Conservation (phyloP, 2,888 invertebrate species). For the Cartodere bifasciata region DNA sequence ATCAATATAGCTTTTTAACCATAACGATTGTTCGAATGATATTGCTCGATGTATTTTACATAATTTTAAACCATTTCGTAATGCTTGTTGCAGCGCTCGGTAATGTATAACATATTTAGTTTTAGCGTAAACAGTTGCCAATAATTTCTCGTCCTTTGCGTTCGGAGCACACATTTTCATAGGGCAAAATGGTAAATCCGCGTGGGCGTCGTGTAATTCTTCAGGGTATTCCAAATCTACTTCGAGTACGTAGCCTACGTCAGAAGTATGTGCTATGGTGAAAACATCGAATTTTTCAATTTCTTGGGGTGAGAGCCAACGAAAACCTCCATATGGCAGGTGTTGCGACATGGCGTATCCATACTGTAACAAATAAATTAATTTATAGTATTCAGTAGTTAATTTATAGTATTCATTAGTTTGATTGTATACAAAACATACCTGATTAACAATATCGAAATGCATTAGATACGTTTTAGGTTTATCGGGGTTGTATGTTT, state of each 20-base stretch:
- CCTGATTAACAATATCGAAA: slow-evolving; percentile 4
- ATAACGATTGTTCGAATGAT: slow-evolving; percentile 28
- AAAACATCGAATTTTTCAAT: too few relatives aligned
- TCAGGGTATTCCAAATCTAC: slow-evolving; percentile 14
- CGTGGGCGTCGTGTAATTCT: slow-evolving; percentile 13
- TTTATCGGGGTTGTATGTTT: slow-evolving; percentile 15
- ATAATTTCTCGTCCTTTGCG: slow-evolving; percentile 10
- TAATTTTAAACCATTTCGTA: slow-evolving; percentile 18
- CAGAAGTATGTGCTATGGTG: not conserved
- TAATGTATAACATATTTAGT: slow-evolving; percentile 21
- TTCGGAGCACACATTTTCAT: not conserved
- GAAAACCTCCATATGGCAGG: too few relatives aligned
- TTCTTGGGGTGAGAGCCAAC: too few relatives aligned
- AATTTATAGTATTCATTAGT: too few relatives aligned
- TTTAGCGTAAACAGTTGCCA: slow-evolving; percentile 13
- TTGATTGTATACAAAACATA: too few relatives aligned
- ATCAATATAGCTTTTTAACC: slow-evolving; percentile 27
- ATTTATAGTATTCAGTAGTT: too few relatives aligned
- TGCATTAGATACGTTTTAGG: slow-evolving; percentile 3
- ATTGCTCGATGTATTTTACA: slow-evolving; percentile 22
- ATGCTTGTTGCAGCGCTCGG: slow-evolving; percentile 19
- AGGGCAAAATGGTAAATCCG: slow-evolving; percentile 14
- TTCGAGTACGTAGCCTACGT: slow-evolving; percentile 9
- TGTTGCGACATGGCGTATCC: too few relatives aligned
- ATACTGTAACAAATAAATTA: too few relatives aligned